A percentile compares a stretch with the other conserved stretches of the same genome.
Evolutionary conservation across 2,888 invertebrate genomes (phyloP).

Genomic region (Lepeophtheirus nordmannii): DNA sequence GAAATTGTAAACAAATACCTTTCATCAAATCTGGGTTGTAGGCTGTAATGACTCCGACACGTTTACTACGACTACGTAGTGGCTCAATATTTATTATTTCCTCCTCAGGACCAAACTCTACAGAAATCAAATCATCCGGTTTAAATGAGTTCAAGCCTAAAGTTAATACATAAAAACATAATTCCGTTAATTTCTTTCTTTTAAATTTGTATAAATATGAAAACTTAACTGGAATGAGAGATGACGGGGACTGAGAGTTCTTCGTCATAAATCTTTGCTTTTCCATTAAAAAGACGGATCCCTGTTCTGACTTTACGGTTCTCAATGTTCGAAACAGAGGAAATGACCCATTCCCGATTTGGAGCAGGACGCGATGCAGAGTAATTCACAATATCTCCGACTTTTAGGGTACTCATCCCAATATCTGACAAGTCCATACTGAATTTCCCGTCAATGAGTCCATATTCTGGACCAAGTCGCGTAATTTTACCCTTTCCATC

Average conservation of each 20-base stretch:
- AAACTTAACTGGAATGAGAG: background rate
- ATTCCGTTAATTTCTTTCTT: background rate
- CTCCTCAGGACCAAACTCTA: background rate
- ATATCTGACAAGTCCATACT: background rate
- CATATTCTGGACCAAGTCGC: background rate
- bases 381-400: background rate
- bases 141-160: background rate
- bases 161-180: background rate
- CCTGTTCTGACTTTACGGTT: background rate
- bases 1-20: background rate
- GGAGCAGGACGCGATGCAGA: background rate
- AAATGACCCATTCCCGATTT: background rate
- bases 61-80: background rate
- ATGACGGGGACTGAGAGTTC: background rate
- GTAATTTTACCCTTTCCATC: background rate
- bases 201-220: background rate
- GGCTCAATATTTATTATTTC: background rate
- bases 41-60: background rate
- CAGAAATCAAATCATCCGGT: slow-evolving; percentile 1
- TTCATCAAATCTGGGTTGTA: background rate
- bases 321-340: background rate
- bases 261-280: background rate
- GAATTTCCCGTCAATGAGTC: background rate
- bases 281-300: background rate
- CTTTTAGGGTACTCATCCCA: background rate